Evolutionary conservation across 2,797 vertebrate species (phyloP).

Genomic region (Meriones psammophilus): DNA sequence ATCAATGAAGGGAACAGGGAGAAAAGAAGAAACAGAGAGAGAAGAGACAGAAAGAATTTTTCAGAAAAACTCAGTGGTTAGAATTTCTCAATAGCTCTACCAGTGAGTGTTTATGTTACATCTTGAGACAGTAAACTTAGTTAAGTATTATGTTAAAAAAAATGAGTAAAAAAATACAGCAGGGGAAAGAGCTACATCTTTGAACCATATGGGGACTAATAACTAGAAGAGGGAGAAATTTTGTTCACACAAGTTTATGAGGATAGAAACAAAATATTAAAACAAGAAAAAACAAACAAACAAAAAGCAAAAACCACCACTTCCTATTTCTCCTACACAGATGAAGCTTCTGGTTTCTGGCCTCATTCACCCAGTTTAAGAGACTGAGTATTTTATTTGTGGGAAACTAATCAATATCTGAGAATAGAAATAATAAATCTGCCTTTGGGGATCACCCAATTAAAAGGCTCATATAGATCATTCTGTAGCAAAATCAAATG

Average conservation of each 20-base stretch:
- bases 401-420: background rate
- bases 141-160: background rate
- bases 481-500: constrained; percentile 21
- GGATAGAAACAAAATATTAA: background rate
- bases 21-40: background rate
- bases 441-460: background rate
- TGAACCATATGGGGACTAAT: background rate
- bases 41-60: background rate
- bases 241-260: background rate
- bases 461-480: background rate
- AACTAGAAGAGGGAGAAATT: background rate
- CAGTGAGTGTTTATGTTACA: background rate
- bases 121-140: background rate
- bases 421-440: constrained; percentile 33
- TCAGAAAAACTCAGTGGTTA: background rate
- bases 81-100: background rate
- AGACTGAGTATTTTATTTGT: background rate
- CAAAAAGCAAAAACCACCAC: too few species aligned
- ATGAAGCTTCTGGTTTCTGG: background rate
- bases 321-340: background rate
- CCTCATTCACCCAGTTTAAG: background rate
- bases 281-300: background rate
- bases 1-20: accelerated
- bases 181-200: background rate
- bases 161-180: background rate